Base-by-base conservation (phyloP, 2,888 invertebrate genomes). In the Meiosimyza decipiens region DNA sequence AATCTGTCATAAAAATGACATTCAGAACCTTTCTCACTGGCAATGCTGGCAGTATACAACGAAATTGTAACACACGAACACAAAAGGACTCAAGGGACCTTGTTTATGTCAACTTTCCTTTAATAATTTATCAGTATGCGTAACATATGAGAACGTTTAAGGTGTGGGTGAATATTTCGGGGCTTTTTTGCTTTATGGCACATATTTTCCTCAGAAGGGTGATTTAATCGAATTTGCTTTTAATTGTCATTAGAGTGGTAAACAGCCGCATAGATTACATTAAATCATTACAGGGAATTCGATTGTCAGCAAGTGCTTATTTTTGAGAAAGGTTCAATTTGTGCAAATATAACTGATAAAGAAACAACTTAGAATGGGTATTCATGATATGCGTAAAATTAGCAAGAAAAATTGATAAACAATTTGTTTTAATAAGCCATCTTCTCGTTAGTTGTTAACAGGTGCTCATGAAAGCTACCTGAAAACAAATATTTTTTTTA, bases 31-130 rank as follows among this genome's bases (percentile, higher is more conserved):
- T 71, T 52, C 47, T 73, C 60, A 71, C 72, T 68, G 33, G 12
- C 69, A 51, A n/a, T 15, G 7, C 50, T 49, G n/a, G 63, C 28
- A 28, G 67, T 63, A 69, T 22, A 52, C 66, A 18, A 52, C 70
- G 68, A 73, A 74, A 72, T 72, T 75, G 76, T 75, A 76, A 73
- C 77, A 76, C 77, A 77, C 76, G 75, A 76, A 74, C 70, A 76
- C 80, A 83, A 84, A 83, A 82, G 83, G 82, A 82, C 87, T 86
- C 87, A 82, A 81, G 87, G 87, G 87, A 86, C 81, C 82, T 83
- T 82, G 83, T 87, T 86, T 86, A 85, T 87, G 87, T 86, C 87
- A 87, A 83, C 81, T 81, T 78, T 76, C 75, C 78, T 75, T 54
- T 78, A 79, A 82, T 84, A 84, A 84, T 84, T 84, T 84, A 83